These are phyloP conservation scores for Triplophysa bombifrons DNA, from an alignment of 2,797 vertebrate species.

Conservation along the genomic window DNA sequence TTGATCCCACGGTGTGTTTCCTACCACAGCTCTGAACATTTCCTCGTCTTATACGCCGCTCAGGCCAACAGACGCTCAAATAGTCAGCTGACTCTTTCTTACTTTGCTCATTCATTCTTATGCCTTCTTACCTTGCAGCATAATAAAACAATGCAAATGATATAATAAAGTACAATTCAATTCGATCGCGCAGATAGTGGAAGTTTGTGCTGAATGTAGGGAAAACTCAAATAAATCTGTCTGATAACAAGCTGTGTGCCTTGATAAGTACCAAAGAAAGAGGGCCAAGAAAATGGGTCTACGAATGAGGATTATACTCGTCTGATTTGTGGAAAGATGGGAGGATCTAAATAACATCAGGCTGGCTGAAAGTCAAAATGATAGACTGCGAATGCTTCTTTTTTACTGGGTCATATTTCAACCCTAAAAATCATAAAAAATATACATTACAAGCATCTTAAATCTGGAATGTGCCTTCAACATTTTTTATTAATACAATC, in stretches of 20 bases:
- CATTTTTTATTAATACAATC: too few relatives aligned
- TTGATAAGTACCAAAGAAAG: constrained; percentile 50
- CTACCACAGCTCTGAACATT: constrained; percentile 15
- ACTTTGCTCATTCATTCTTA: neutral
- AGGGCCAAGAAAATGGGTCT: constrained; percentile 19
- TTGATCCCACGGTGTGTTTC: constrained; percentile 24
- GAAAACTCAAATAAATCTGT: constrained; percentile 58
- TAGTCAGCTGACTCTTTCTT: neutral
- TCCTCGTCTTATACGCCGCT: constrained; percentile 16
- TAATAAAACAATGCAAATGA: constrained; percentile 77
- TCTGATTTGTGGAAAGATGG: constrained; percentile 32
- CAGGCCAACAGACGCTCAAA: constrained; percentile 6
- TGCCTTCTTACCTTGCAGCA: constrained; percentile 36
- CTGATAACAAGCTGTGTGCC: constrained; percentile 61
- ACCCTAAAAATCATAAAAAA: too few relatives aligned
- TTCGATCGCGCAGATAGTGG: constrained; percentile 49
- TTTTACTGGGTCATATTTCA: neutral
- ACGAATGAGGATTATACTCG: constrained; percentile 51
- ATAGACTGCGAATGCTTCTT: constrained; percentile 10
- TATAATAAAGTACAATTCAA: constrained; percentile 62
- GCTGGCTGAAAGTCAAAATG: neutral
- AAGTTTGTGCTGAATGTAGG: constrained; percentile 53
- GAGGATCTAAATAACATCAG: constrained; percentile 3
- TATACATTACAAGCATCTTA: too few relatives aligned
- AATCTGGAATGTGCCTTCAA: too few relatives aligned